Percentiles rank a stretch among this genome's conserved stretches.
Conservation (phyloP, 2,113 vertebrate species). For the Mirza zaza region DNA sequence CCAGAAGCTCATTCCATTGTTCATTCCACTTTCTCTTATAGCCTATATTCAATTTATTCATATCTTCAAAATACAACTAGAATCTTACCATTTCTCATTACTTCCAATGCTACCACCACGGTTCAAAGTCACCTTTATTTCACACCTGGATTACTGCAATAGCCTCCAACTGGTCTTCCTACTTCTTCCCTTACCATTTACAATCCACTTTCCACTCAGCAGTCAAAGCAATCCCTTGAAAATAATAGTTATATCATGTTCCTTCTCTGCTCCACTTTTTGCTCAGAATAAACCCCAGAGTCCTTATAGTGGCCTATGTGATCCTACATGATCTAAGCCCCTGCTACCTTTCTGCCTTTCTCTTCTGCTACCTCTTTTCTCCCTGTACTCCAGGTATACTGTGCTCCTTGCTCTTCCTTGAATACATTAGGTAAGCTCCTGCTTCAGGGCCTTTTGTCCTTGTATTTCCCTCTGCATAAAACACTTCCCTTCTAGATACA, state of each 20-base stretch:
- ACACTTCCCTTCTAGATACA: background rate
- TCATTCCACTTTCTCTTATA: background rate
- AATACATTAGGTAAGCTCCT: background rate
- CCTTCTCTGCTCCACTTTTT: background rate
- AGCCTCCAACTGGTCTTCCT: background rate
- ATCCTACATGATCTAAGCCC: background rate
- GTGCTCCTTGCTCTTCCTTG: background rate
- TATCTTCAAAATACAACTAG: background rate
- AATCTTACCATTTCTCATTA: background rate
- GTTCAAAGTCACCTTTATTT: background rate
- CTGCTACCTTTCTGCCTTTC: background rate
- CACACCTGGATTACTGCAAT: background rate
- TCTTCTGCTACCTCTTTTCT: background rate
- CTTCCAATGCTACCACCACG: background rate
- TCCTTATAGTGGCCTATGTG: background rate
- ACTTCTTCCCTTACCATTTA: background rate
- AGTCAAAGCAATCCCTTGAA: background rate
- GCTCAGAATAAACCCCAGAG: background rate
- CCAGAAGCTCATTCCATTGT: background rate
- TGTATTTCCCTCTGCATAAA: background rate
- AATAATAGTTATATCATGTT: background rate
- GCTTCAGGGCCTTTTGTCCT: background rate
- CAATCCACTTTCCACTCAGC: background rate
- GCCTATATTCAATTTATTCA: background rate
- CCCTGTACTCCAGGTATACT: background rate